Evolutionary conservation across 2,797 vertebrate species (phyloP).

Genomic region (Micropoecilia bifurca): DNA sequence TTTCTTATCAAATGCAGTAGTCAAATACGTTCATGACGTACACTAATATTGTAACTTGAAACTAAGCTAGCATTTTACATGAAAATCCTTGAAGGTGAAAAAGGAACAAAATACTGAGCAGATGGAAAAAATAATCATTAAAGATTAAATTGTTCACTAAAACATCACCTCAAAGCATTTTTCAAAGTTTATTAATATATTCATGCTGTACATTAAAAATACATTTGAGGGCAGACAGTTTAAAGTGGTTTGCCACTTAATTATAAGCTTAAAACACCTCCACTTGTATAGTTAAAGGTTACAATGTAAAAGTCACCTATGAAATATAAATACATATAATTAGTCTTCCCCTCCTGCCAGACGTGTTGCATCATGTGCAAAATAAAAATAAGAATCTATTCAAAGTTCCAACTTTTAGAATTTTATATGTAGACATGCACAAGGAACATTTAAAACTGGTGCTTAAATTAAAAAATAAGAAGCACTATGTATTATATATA

Average conservation of each 20-base stretch:
- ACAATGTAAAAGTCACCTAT: neutral
- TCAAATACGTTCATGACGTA: neutral
- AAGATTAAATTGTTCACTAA: conserved; percentile 10
- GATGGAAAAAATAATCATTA: conserved; percentile 7
- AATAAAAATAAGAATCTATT: conserved; percentile 2
- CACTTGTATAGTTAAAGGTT: neutral
- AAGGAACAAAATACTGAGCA: neutral
- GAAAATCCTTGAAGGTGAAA: neutral
- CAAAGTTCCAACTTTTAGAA: neutral
- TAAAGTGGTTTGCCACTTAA: conserved; percentile 10
- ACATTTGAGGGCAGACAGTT: conserved; percentile 18
- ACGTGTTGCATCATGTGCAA: neutral
- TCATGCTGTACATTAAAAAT: conserved; percentile 34
- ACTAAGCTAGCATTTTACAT: neutral
- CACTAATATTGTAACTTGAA: neutral
- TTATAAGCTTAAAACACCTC: conserved; percentile 1
- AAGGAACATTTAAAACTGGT: neutral
- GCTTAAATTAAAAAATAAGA: neutral
- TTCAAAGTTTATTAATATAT: conserved; percentile 30
- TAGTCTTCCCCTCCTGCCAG: neutral
- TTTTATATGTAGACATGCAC: neutral
- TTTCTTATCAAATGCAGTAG: neutral
- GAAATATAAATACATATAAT: conserved; percentile 44
- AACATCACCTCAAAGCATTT: neutral
- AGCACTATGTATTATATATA: neutral